phyloP scores from a whole-genome alignment of 64 coral and sea anemone species.

The Dendrophyllia cribrosa region DNA sequence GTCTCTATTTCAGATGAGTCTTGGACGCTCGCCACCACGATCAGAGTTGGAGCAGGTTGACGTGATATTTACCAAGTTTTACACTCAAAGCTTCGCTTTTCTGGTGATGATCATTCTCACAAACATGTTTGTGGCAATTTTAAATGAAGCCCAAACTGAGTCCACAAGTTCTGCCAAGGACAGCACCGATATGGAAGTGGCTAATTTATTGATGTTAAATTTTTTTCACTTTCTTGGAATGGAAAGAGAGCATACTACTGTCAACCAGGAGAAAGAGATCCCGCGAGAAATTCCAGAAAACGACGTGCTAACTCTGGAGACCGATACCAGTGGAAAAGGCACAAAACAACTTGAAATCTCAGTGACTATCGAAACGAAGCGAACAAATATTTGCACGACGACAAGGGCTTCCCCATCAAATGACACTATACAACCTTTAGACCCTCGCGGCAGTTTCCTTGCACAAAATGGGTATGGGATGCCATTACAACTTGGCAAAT shows the following conservation, averaged over 20 bases:
- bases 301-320: neutral
- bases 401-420: neutral
- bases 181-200: neutral
- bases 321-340: neutral
- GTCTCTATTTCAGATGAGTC: conserved; percentile 9
- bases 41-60: conserved; percentile 17
- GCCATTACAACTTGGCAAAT: no score
- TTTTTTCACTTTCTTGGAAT: neutral
- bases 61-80: neutral
- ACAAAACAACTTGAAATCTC: neutral
- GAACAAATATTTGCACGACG: neutral
- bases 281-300: neutral
- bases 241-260: neutral
- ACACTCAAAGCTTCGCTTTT: conserved; percentile 12
- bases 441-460: no score
- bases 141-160: conserved; percentile 52
- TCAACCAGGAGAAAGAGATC: neutral
- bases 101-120: conserved; percentile 19
- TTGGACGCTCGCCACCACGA: conserved; percentile 12
- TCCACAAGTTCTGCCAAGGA: neutral
- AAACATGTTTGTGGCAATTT: conserved; percentile 64
- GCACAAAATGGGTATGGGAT: no score
- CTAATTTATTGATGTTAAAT: neutral
- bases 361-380: neutral
- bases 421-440: neutral